Base-by-base conservation (phyloP, 1,140 invertebrate species). In the Dinoponera quadriceps region DNA sequence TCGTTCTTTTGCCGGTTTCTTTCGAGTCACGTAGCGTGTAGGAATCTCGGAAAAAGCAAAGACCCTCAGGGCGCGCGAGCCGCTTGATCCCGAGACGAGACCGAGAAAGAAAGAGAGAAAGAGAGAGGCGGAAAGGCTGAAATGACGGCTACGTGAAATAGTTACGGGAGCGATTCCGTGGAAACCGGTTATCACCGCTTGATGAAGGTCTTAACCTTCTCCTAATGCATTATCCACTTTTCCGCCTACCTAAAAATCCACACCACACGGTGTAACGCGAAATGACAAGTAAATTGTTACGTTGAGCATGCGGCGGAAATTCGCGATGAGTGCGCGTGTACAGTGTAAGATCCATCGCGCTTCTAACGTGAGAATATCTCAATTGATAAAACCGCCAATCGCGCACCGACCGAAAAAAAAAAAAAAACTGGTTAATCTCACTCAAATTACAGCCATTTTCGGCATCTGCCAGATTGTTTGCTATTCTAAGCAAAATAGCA, bases 151-250 rank as follows among this genome's bases (percentile, higher is more conserved):
- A 69, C 66, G 66, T 69, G 66, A 69, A 69, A 69, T 69, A 69
- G 75, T 80, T 80, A 69, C 75, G 48, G 75, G 55, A 80, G 75
- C 65, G 25, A 71, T 80, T 71, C 75, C 75, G 75, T 33, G 51
- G 51, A 80, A 80, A 80, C 75, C 75, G 75, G 75, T 80, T 80
- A 80, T 80, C 75, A 80, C 20, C 65, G 75, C 25, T n/a, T 44
- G 65, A 80, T 80, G 65, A 80, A 80, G 75, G 75, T 71, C 33
- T 80, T 80, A 71, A 71, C 65, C 75, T 25, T 29, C 38, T 44
- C 38, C 54, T 48, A 69, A 71, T 55, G 65, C 51, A 69, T 57
- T 55, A 71, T 80, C 65, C 65, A 80, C 33, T 80, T 80, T 77
- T 80, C 33, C 75, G 29, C 22, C 75, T 29, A 71, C 51, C 51